These are phyloP conservation scores for Campaea margaritaria DNA, from an alignment of 2,888 invertebrate species.

Conservation along the genomic window DNA sequence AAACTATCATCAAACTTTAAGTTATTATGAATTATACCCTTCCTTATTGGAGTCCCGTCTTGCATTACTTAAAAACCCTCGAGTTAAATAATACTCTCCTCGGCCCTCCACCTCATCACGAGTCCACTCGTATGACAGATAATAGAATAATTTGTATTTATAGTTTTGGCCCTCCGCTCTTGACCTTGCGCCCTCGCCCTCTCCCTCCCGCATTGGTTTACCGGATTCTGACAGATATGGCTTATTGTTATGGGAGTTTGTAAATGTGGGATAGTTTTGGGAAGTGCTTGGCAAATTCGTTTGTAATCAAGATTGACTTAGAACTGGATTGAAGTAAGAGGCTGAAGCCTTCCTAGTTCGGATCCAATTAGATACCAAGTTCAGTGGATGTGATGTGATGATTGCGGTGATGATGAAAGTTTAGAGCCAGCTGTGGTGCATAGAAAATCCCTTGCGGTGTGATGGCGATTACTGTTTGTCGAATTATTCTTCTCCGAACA, in stretches of 20 bases:
- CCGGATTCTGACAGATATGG: conserved; percentile 62
- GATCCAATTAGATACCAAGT: no score
- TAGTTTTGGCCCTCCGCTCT: conserved; percentile 47
- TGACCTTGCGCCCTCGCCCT: conserved; percentile 38
- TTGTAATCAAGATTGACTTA: no score
- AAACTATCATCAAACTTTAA: not conserved
- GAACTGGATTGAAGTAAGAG: not conserved
- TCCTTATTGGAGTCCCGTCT: not conserved
- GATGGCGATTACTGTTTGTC: no score
- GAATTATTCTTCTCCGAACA: no score
- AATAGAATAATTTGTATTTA: conserved; percentile 77
- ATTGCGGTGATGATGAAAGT: no score
- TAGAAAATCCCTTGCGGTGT: no score
- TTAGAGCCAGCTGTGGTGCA: no score
- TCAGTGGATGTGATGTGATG: no score
- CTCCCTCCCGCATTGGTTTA: conserved; percentile 58
- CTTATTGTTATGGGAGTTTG: conserved; percentile 42
- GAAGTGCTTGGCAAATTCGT: conserved; percentile 1
- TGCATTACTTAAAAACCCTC: conserved; percentile 4
- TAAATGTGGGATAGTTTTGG: conserved; percentile 36
- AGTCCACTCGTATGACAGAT: conserved; percentile 41
- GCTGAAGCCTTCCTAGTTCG: no score
- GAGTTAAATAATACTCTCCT: conserved; percentile 11
- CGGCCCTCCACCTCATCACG: conserved; percentile 13
- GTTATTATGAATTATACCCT: not conserved